Evolutionary conservation across 2,113 vertebrate genomes (phyloP).

Genomic region (Eubucco bourcierii): DNA sequence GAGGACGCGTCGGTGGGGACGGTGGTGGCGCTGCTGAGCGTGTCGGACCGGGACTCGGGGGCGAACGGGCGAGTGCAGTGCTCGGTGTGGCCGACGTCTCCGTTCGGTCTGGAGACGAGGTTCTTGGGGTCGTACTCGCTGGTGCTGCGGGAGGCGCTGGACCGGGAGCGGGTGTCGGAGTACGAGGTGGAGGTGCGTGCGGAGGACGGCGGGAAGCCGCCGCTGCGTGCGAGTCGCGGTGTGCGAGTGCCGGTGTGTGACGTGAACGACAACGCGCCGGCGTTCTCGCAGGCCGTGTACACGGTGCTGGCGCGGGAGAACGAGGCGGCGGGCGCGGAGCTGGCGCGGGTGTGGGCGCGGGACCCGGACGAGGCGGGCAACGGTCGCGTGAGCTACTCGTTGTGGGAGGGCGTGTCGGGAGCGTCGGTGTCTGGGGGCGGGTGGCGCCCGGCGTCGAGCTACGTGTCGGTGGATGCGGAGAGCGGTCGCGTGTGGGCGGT

Average conservation of each 20-base stretch:
- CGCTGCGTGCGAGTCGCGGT: too few species aligned
- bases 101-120: too few species aligned
- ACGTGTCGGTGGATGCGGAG: conserved; percentile 62
- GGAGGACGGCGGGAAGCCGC: too few species aligned
- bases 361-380: conserved; percentile 76
- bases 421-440: conserved; percentile 19
- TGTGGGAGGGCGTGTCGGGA: conserved; percentile 36
- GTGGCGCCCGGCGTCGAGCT: conserved; percentile 46
- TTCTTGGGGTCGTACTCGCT: conserved; percentile 58
- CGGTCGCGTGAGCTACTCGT: not conserved
- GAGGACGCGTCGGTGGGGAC: too few species aligned
- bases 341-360: conserved; percentile 68
- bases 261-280: too few species aligned
- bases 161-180: conserved; percentile 77
- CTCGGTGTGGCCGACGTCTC: too few species aligned
- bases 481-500: conserved; percentile 31
- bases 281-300: conserved; percentile 61
- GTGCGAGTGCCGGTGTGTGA: too few species aligned
- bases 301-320: conserved; percentile 69
- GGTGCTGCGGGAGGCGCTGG: conserved; percentile 63
- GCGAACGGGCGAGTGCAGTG: too few species aligned
- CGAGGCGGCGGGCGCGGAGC: conserved; percentile 65
- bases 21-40: too few species aligned
- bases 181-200: not conserved
- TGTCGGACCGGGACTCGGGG: too few species aligned